Evolutionary conservation across 1,140 invertebrate genomes (phyloP), one percentile per base, ranked within the genome.

Genomic region (Camponotus vicinus): DNA sequence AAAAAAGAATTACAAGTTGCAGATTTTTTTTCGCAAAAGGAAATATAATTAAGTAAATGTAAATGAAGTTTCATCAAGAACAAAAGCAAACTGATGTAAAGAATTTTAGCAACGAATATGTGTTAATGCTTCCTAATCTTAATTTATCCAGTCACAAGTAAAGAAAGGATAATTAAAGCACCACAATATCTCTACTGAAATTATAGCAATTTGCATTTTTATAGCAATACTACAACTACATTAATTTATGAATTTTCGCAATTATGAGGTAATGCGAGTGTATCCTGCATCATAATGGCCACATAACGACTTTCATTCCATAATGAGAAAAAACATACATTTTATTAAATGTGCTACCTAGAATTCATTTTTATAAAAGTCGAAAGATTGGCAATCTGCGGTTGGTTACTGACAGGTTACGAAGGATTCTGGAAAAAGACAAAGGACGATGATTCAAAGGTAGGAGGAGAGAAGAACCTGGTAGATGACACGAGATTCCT

Each of bases 401-500:
- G 67, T 73, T 66, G 64, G 49, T 61, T 86, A 85, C 80, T 88
- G 88, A 93, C 90, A 87, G 90, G 87, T 91, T 4, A 92, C 89
- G 88, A 90, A 92, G 88, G 90, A 91, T 92, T 86, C 89, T 70
- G 84, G 77, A 78, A 80, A 87, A 91, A 91, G 89, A 93, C 92
- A 92, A 93, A 93, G 89, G 88, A 89, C 84, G 87, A 91, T 92
- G 92, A 93, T 93, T 93, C 92, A 91, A 89, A 92, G 77, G 86
- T 76, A 86, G 86, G 57, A 79, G 86, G 87, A 90, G 86, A 93
- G 88, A 91, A 89, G 85, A 87, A 92, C 91, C 86, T 93, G 91
- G 92, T 90, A 92, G 92, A 93, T 93, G 92, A 93, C 93, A 93
- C 92, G 88, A 90, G 92, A 93, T 93, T 93, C 92, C 92, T 92